phyloP scores from a whole-genome alignment of 2,113 vertebrate species.

The Zingel zingel region DNA sequence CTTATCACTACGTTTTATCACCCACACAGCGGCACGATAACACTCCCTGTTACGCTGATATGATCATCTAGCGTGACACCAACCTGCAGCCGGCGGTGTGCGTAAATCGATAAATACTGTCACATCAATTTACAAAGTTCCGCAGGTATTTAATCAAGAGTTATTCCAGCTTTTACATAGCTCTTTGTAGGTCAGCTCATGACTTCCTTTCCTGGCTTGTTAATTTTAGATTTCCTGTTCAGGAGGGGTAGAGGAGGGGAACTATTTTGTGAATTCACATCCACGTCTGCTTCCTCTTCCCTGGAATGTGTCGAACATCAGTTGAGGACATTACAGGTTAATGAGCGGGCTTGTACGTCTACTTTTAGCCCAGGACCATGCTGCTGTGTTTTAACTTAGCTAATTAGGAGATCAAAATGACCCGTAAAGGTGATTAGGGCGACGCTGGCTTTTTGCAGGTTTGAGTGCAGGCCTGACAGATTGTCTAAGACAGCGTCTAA shows the following conservation, averaged over 20 bases:
- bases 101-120: neutral
- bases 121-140: neutral
- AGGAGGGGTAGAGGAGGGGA: neutral
- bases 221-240: conserved; percentile 45
- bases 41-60: neutral
- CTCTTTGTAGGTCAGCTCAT: conserved; percentile 23
- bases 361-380: neutral
- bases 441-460: conserved; percentile 37
- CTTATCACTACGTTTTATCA: conserved; percentile 8
- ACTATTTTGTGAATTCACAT: neutral
- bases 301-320: neutral
- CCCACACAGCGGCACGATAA: neutral
- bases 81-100: neutral
- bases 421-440: conserved; percentile 52
- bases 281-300: conserved; percentile 11
- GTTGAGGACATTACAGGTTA: conserved; percentile 4
- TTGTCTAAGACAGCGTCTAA: conserved; percentile 6
- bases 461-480: neutral
- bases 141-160: neutral
- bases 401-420: conserved; percentile 28
- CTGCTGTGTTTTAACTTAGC: conserved; percentile 13
- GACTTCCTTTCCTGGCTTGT: conserved; percentile 1
- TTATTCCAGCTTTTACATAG: neutral
- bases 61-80: neutral
- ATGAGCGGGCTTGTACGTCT: neutral